Evolutionary conservation across 2,888 invertebrate genomes (phyloP), one percentile per base, ranked within the genome.

Genomic region (Dryomyza anilis): DNA sequence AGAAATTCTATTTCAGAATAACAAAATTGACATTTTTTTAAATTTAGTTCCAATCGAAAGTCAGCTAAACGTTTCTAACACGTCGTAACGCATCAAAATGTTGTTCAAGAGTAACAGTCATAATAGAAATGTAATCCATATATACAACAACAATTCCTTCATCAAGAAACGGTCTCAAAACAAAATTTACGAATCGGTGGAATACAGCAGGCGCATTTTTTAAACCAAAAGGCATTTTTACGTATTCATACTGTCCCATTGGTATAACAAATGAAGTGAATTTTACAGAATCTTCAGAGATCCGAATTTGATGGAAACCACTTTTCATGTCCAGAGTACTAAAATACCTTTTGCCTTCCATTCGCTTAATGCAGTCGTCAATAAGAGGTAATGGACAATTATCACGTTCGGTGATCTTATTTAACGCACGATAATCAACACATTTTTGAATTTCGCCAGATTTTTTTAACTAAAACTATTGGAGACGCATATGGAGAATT

Each of bases 241-340:
- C 25, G 16, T 65, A 71, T 55, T 71, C 71, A 59, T 36, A 72
- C 23, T 73, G 72, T 8, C 71, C 71, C 27, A 63, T 33, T 16
- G 71, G 71, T 6, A 71, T 72, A 6, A 74, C 71, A 64, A 73
- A 73, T 12, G 71, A 64, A 7, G 69, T 73, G 21, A 52, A 73
- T 39, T 66, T 67, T 4, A 67, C 66, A 0, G 72, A 74, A 5
- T 71, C 63, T 7, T 65, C 60, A 4, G 67, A 56, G 14, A 72
- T 59, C 1, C 48, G 48, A 2, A 73, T 65, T 19, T 72, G 72
- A 46, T 70, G 65, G 52, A 73, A 73, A 8, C 71, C 72, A 48
- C 50, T 63, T 48, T 48, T 48, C 12, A 48, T 14, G 16, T 48
- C 48, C 2, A 48, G 12, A 19, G 3, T 14, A 23, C 21, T 23